Conservation (phyloP, 1,140 invertebrate species). For the Drosophila pallidifrons region DNA sequence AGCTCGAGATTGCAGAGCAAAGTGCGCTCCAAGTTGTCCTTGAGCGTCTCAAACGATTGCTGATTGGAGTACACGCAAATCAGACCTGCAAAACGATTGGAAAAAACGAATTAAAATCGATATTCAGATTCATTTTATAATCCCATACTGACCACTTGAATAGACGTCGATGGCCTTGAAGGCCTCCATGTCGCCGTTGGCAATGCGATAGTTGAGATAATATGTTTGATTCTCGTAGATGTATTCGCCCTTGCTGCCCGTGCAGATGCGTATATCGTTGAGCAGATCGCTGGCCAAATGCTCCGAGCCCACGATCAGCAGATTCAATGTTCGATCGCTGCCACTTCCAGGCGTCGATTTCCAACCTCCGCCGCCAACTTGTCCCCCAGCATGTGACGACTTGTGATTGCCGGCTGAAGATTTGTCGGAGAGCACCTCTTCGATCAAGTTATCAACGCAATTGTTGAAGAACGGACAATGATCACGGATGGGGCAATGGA, state of each 20-base stretch:
- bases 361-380: constrained; percentile 81
- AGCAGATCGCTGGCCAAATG: constrained; percentile 92
- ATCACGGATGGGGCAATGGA: constrained; percentile 97
- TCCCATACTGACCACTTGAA: constrained; percentile 86
- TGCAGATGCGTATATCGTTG: constrained; percentile 88
- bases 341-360: constrained; percentile 59
- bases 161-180: constrained; percentile 85
- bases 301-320: constrained; percentile 91
- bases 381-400: constrained; percentile 86
- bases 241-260: constrained; percentile 92
- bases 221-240: constrained; percentile 93
- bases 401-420: constrained; percentile 84
- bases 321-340: constrained; percentile 89
- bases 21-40: constrained; percentile 96
- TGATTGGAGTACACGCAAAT: constrained; percentile 96
- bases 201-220: constrained; percentile 93
- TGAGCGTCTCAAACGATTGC: constrained; percentile 96
- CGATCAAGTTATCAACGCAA: constrained; percentile 95
- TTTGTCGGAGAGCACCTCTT: constrained; percentile 90
- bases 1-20: constrained; percentile 95
- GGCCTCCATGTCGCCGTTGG: constrained; percentile 90
- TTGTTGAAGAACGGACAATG: constrained; percentile 96
- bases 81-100: constrained; percentile 86
- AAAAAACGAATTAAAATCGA: background rate
- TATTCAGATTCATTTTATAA: background rate